These are phyloP conservation scores for Nothoprocta perdicaria DNA, from an alignment of 2,113 vertebrate species.

Conservation along the genomic window DNA sequence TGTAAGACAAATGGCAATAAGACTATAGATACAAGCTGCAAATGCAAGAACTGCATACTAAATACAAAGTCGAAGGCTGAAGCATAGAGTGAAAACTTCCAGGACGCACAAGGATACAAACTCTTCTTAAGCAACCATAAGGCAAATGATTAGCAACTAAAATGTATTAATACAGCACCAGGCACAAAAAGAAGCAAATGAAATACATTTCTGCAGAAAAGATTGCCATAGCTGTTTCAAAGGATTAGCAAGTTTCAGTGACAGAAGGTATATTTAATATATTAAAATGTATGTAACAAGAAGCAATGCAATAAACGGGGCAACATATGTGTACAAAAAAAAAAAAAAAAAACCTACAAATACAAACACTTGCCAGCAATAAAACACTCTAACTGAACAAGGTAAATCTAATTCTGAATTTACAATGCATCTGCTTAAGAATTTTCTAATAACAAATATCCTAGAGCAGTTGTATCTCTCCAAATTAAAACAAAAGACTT, in stretches of 20 bases:
- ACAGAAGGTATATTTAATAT: constrained; percentile 41
- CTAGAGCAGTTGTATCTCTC: neutral
- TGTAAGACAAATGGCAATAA: neutral
- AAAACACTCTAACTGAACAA: constrained; percentile 9
- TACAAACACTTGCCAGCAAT: neutral
- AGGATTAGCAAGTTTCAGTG: constrained; percentile 37
- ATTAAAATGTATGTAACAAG: constrained; percentile 32
- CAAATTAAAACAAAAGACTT: neutral
- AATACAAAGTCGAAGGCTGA: neutral
- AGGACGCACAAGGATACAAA: neutral
- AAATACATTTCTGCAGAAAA: constrained; percentile 5
- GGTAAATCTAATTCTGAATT: constrained; percentile 2
- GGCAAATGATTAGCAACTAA: constrained; percentile 5
- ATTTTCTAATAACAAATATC: neutral
- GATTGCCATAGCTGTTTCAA: constrained; percentile 30
- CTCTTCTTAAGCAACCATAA: neutral
- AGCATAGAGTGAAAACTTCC: neutral
- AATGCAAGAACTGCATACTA: neutral
- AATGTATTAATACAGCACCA: constrained; percentile 8
- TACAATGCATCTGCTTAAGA: neutral
- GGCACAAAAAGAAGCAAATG: constrained; percentile 17
- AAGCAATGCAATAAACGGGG: constrained; percentile 18
- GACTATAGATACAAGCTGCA: neutral
- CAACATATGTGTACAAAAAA: constrained; percentile 12
- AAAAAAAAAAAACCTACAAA: constrained; percentile 1